These are phyloP conservation scores for Raja brachyura DNA, from an alignment of 2,113 vertebrate genomes.

Conservation along the genomic window DNA sequence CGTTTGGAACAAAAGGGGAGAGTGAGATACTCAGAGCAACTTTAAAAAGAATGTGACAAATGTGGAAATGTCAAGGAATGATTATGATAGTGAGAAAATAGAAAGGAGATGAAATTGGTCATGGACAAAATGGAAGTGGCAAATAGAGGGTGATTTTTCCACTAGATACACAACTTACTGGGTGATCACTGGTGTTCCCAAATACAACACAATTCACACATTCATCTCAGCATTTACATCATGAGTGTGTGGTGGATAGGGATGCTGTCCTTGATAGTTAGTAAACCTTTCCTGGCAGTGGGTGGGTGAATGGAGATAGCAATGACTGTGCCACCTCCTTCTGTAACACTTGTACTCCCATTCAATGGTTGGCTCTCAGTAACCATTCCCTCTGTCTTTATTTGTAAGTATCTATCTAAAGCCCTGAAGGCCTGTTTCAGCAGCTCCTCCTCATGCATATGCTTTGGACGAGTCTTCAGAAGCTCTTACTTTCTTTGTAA, in stretches of 20 bases:
- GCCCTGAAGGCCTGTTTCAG: background rate
- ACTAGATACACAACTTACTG: background rate
- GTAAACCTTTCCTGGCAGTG: background rate
- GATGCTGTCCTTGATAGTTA: background rate
- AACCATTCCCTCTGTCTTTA: background rate
- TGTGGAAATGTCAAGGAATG: background rate
- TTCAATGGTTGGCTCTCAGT: background rate
- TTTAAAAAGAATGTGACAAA: background rate
- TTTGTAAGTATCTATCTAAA: background rate
- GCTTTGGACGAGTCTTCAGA: background rate
- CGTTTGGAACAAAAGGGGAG: background rate
- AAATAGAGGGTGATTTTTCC: background rate
- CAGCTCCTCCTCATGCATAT: background rate
- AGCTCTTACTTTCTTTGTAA: background rate
- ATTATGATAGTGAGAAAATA: background rate
- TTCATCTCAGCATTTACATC: background rate
- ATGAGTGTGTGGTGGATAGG: background rate
- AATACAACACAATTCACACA: background rate
- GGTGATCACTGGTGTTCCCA: background rate
- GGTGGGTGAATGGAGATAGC: background rate
- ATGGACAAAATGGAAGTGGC: background rate
- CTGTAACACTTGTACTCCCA: background rate
- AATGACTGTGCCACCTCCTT: background rate
- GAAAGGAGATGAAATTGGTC: background rate
- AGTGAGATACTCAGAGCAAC: background rate